phyloP scores from a whole-genome alignment of 2,113 vertebrate species.

The Dipodomys ordii region DNA sequence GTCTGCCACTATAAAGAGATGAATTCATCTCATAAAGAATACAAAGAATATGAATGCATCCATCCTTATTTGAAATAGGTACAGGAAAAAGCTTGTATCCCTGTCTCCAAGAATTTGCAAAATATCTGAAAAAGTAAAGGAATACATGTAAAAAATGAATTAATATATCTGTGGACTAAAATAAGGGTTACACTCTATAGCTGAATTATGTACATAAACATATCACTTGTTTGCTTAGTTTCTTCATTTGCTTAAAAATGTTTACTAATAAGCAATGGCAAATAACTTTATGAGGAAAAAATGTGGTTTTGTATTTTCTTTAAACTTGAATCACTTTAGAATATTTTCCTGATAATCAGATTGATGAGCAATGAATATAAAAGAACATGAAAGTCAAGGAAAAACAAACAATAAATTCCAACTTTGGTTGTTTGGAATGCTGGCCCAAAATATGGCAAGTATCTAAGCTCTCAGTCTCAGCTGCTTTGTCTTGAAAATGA shows the following conservation, averaged over 20 bases:
- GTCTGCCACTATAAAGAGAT: background rate
- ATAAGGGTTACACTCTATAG: background rate
- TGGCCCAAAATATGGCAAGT: background rate
- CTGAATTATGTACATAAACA: background rate
- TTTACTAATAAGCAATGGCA: background rate
- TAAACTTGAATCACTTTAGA: background rate
- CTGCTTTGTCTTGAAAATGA: background rate
- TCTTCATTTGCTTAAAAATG: background rate
- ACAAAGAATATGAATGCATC: no score
- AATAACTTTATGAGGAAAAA: no score
- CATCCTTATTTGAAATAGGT: no score
- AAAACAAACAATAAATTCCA: background rate
- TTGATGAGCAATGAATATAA: background rate
- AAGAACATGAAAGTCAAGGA: background rate
- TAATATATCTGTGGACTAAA: background rate
- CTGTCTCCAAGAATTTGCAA: background rate
- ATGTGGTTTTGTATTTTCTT: no score
- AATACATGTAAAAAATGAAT: background rate
- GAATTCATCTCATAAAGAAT: background rate
- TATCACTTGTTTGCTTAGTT: background rate
- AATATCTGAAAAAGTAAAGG: background rate
- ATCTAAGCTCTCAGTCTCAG: background rate
- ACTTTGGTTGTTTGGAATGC: background rate
- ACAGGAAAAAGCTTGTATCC: no score
- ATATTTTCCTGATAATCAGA: slow-evolving; percentile 33